These are phyloP conservation scores for Drosophila anceps DNA, from an alignment of 2,888 invertebrate genomes.

Conservation along the genomic window DNA sequence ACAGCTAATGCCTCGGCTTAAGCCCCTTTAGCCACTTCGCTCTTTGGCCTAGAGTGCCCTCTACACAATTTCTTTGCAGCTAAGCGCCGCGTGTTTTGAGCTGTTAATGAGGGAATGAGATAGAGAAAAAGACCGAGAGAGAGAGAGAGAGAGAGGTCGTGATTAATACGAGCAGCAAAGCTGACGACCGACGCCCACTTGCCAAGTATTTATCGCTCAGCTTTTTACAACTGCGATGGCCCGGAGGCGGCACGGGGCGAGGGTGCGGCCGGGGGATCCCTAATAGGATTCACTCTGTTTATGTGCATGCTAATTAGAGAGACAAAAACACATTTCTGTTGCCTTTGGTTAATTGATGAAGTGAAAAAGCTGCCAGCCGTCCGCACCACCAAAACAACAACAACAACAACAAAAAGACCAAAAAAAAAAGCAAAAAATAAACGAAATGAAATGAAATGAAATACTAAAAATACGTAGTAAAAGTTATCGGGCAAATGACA, in stretches of 20 bases:
- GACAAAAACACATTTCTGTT: constrained; percentile 75
- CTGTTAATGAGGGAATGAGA: constrained; percentile 40
- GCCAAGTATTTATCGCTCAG: constrained; percentile 58
- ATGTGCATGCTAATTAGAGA: constrained; percentile 79
- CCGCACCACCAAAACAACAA: constrained; percentile 28
- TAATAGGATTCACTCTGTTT: constrained; percentile 80
- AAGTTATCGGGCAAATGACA: constrained; percentile 59
- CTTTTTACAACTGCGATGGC: constrained; percentile 56
- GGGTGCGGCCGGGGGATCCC: constrained; percentile 14
- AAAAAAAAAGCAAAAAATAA: not conserved
- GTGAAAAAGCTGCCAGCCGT: constrained; percentile 69
- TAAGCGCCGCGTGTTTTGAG: not conserved
- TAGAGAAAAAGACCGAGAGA: constrained; percentile 34
- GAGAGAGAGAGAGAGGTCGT: constrained; percentile 31
- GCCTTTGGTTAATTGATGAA: constrained; percentile 79
- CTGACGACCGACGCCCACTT: constrained; percentile 54
- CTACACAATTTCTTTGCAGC: not conserved
- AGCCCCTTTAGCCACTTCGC: not conserved
- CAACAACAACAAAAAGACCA: not conserved
- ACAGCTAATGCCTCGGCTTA: not conserved
- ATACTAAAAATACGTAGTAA: constrained; percentile 54
- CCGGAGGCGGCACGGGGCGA: not conserved
- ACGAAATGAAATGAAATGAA: constrained; percentile 19
- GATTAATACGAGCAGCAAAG: constrained; percentile 28
- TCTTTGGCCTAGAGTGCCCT: not conserved